Conservation (phyloP, 2,888 invertebrate genomes). For the Conops quadrifasciatus region DNA sequence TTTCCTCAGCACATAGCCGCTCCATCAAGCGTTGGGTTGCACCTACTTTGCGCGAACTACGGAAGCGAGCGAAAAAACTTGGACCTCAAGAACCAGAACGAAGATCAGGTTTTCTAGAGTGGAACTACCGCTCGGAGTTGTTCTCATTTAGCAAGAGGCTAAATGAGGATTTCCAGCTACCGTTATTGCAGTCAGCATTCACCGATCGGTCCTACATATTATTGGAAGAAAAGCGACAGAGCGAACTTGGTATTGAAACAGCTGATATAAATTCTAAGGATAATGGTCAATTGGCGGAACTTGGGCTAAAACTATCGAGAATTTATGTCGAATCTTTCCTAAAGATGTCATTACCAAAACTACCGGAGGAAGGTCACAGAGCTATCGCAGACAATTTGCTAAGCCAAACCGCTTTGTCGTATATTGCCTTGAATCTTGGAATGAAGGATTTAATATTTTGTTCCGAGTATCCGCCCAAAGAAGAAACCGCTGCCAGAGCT, state of each 20-base stretch:
- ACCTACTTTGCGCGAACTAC: conserved; percentile 74
- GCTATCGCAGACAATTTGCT: conserved; percentile 70
- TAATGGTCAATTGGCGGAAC: conserved; percentile 74
- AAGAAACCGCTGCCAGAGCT: conserved; percentile 73
- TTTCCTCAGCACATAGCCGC: conserved; percentile 35
- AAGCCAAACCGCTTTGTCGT: conserved; percentile 68
- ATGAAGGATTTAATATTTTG: conserved; percentile 82
- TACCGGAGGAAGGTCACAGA: conserved; percentile 80
- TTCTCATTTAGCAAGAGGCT: conserved; percentile 88
- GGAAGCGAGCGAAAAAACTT: conserved; percentile 69
- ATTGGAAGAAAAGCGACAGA: conserved; percentile 74
- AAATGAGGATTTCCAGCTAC: conserved; percentile 80
- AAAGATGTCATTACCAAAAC: conserved; percentile 73
- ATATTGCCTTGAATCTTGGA: conserved; percentile 80
- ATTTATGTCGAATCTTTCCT: conserved; percentile 75
- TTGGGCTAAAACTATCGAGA: conserved; percentile 75
- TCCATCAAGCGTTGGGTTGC: conserved; percentile 71
- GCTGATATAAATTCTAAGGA: conserved; percentile 70
- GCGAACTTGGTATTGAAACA: conserved; percentile 74
- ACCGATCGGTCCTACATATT: conserved; percentile 81
- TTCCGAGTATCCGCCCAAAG: conserved; percentile 71
- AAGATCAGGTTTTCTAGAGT: conserved; percentile 77
- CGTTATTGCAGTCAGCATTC: conserved; percentile 78
- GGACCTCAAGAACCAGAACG: conserved; percentile 68
- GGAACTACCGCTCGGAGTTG: conserved; percentile 89